These are phyloP conservation scores for Eurytoma adleriae DNA, from an alignment of 2,888 invertebrate genomes.

Conservation along the genomic window DNA sequence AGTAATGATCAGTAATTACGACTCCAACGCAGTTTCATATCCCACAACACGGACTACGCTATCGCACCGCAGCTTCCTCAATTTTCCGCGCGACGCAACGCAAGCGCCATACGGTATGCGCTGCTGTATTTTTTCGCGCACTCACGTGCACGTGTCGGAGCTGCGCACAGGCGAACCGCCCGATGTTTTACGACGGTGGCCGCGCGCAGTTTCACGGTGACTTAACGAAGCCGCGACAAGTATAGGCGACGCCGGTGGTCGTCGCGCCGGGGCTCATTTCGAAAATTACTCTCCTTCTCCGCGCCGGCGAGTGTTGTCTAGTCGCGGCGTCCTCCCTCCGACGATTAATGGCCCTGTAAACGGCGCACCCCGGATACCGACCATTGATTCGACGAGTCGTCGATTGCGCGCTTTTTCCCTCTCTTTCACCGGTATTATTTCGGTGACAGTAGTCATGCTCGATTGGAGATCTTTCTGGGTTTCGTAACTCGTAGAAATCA, in stretches of 20 bases:
- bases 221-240: constrained; percentile 52
- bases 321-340: constrained; percentile 5
- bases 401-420: background rate
- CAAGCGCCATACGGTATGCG: background rate
- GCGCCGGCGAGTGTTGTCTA: background rate
- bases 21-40: too few species aligned
- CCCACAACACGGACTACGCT: too few species aligned
- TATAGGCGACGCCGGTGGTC: constrained; percentile 56
- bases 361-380: background rate
- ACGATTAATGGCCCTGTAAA: constrained; percentile 43
- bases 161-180: too few species aligned
- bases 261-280: constrained; percentile 35
- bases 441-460: too few species aligned
- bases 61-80: too few species aligned
- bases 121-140: constrained; percentile 30
- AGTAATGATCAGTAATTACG: too few species aligned
- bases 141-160: constrained; percentile 37
- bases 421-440: too few species aligned
- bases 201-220: constrained; percentile 63
- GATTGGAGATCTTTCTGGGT: too few species aligned
- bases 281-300: constrained; percentile 33
- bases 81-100: background rate
- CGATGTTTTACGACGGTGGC: constrained; percentile 56
- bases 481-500: too few species aligned
- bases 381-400: background rate